Base-by-base conservation (phyloP, 2,888 invertebrate genomes). In the Branchellion lobata region DNA sequence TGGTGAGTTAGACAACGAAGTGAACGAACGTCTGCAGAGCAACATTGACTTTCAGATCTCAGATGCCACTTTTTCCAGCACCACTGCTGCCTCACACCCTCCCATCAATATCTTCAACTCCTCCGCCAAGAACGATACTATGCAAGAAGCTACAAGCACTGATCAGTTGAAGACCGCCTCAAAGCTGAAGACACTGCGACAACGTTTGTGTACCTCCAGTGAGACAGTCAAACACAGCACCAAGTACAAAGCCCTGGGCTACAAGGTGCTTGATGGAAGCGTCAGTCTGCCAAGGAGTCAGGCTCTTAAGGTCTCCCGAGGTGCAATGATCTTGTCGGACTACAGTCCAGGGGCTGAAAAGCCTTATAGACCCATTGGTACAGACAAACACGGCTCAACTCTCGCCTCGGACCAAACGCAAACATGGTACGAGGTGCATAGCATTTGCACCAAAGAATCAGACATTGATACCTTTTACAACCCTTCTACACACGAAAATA, bases 281-380 rank as follows among this genome's bases (percentile, higher is more conserved):
- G 73, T 73, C 73, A 73, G 73, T 73, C 27, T 73, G 73, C 73
- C 73, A 21, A 33, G 73, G 8, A 36, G 24, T 27, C 73, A n/a
- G 24, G 36, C 21, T 8, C 5, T 73, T 24, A 73, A 73, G 40
- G 11, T 27, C n/a, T 21, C 3, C 33, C 18, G 36, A 29, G 29
- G n/a, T 29, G 69, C 34, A 21, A 36, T 27, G 31, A 34, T 36
- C 14, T 40, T 36, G 21, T 36, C 73, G 14, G 73, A 73, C 27
- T 73, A 73, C 27, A 34, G 40, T 14, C 36, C n/a, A n/a, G n/a
- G n/a, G n/a, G n/a, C n/a, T n/a, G n/a, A n/a, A n/a, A n/a, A n/a
- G n/a, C n/a, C n/a, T n/a, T n/a, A n/a, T n/a, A n/a, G n/a, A n/a
- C n/a, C n/a, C n/a, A n/a, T n/a, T n/a, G n/a, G n/a, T n/a, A n/a